Evolutionary conservation across 2,113 vertebrate genomes (phyloP).

Genomic region (Corynorhinus townsendii): DNA sequence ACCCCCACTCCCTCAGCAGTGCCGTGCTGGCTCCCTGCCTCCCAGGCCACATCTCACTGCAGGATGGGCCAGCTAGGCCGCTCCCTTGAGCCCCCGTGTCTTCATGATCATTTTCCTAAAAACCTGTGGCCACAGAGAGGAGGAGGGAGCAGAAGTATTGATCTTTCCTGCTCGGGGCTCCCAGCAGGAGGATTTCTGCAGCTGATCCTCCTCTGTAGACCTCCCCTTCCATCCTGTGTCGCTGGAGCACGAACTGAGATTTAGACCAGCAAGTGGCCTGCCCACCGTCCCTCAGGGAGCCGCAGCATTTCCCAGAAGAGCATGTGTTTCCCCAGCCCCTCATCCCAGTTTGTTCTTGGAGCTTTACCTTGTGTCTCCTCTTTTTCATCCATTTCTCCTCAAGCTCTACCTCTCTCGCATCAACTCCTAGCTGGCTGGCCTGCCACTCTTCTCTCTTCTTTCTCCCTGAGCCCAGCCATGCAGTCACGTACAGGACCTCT

Average conservation of each 20-base stretch:
- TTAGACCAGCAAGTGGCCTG: not conserved
- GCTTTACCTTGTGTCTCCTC: not conserved
- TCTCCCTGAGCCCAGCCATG: not conserved
- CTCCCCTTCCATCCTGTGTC: not conserved
- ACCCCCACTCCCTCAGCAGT: not conserved
- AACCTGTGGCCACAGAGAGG: not conserved
- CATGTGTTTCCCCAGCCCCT: rapidly evolving
- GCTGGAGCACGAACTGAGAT: not conserved
- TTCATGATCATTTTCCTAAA: not conserved
- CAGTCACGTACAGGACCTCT: not conserved
- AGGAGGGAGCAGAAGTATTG: not conserved
- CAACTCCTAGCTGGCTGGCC: rapidly evolving
- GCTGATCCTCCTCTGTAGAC: not conserved
- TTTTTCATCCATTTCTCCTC: not conserved
- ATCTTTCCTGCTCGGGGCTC: not conserved
- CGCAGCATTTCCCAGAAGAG: not conserved
- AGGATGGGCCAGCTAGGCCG: not conserved
- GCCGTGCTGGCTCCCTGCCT: not conserved
- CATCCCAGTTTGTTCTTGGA: not conserved
- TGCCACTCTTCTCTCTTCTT: not conserved
- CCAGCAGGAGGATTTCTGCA: not conserved
- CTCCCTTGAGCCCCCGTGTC: not conserved
- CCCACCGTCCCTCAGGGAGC: not conserved
- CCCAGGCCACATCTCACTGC: not conserved
- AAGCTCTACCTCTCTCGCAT: not conserved